Evolutionary conservation across 2,113 vertebrate species (phyloP).

Genomic region (Otocyon megalotis): DNA sequence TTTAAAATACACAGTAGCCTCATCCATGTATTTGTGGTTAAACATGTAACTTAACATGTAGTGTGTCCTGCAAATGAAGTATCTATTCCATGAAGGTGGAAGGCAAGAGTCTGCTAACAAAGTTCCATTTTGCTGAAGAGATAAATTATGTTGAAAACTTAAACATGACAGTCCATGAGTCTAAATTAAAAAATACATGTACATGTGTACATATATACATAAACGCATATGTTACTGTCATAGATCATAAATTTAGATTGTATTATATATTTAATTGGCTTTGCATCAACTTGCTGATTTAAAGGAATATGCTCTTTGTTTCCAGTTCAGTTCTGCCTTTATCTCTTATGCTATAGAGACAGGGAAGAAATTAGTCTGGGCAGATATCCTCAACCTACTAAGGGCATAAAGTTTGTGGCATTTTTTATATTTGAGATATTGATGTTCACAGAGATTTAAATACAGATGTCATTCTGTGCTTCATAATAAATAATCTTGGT

Average conservation of each 20-base stretch:
- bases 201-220: neutral
- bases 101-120: neutral
- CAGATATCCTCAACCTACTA: neutral
- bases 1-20: neutral
- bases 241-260: neutral
- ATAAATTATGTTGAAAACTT: conserved; percentile 30
- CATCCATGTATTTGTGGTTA: neutral
- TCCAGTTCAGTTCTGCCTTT: neutral
- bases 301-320: neutral
- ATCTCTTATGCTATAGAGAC: neutral
- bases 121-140: neutral
- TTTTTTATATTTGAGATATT: neutral
- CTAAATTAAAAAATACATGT: neutral
- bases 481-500: conserved; percentile 48
- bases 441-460: neutral
- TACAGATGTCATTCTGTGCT: neutral
- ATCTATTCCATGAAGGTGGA: neutral
- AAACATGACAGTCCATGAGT: neutral
- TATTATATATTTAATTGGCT: neutral
- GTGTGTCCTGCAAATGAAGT: neutral
- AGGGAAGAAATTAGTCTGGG: neutral
- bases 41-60: neutral
- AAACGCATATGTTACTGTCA: neutral
- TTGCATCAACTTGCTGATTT: neutral
- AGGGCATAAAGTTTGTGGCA: neutral